Conservation (phyloP, 2,797 vertebrate species). For the Cyclura pinguis region DNA sequence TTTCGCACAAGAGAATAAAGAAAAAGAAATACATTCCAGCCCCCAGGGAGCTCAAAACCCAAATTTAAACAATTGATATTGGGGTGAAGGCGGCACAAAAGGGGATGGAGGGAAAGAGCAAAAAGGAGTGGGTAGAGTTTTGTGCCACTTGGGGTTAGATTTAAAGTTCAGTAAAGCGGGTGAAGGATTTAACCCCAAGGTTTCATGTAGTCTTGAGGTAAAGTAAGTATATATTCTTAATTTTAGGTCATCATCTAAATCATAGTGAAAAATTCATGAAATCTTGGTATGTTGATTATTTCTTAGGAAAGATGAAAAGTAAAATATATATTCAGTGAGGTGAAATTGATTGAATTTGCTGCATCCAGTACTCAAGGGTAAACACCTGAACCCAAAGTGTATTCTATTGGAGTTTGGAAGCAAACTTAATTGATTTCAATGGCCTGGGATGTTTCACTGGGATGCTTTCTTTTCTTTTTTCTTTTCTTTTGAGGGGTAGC, state of each 20-base stretch:
- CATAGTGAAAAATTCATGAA: not conserved
- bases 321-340: slow-evolving; percentile 10
- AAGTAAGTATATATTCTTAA: not conserved
- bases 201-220: not conserved
- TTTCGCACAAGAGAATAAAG: too few species aligned
- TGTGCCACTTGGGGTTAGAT: too few species aligned
- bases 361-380: not conserved
- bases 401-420: slow-evolving; percentile 10
- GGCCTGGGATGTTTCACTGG: not conserved
- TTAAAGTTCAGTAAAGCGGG: not conserved
- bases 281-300: slow-evolving; percentile 8
- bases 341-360: slow-evolving; percentile 7
- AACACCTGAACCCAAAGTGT: not conserved
- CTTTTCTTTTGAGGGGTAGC: not conserved
- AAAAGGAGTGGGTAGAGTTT: not conserved
- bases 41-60: not conserved
- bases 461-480: not conserved
- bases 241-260: not conserved
- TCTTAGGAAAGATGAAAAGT: not conserved
- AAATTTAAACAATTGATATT: not conserved
- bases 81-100: not conserved
- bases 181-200: not conserved
- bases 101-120: not conserved
- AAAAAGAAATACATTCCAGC: not conserved
- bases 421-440: not conserved